Conservation (phyloP, 2,797 vertebrate genomes). For the Trichosurus vulpecula region DNA sequence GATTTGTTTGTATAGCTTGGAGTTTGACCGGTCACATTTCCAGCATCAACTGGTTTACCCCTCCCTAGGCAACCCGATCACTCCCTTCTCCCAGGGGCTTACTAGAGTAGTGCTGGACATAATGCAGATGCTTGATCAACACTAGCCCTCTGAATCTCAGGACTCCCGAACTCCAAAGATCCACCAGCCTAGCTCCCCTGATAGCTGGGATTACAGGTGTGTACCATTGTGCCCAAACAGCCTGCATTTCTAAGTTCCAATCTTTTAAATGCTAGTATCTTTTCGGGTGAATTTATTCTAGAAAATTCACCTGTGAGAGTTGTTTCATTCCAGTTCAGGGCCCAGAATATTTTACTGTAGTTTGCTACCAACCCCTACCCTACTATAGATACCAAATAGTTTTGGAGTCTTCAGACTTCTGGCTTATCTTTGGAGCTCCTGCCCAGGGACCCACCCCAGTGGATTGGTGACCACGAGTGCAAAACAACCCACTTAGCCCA, state of each 20-base stretch:
- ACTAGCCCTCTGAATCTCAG: not conserved
- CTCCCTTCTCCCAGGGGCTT: not conserved
- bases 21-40: not conserved
- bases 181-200: not conserved
- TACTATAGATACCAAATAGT: not conserved
- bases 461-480: not conserved
- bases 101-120: not conserved
- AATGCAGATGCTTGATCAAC: not conserved
- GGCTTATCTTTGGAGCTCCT: not conserved
- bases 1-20: not conserved
- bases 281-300: not conserved
- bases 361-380: not conserved
- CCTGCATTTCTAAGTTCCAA: not conserved
- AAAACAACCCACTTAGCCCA: not conserved
- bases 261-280: not conserved
- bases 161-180: not conserved
- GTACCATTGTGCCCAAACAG: not conserved
- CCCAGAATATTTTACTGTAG: constrained; percentile 10
- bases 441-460: not conserved
- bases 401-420: not conserved
- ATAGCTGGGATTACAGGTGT: not conserved
- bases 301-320: not conserved
- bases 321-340: not conserved
- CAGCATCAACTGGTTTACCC: not conserved
- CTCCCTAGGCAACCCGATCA: not conserved